These are phyloP conservation scores for Ophiodon elongatus DNA, from an alignment of 2,113 vertebrate genomes.

Conservation along the genomic window DNA sequence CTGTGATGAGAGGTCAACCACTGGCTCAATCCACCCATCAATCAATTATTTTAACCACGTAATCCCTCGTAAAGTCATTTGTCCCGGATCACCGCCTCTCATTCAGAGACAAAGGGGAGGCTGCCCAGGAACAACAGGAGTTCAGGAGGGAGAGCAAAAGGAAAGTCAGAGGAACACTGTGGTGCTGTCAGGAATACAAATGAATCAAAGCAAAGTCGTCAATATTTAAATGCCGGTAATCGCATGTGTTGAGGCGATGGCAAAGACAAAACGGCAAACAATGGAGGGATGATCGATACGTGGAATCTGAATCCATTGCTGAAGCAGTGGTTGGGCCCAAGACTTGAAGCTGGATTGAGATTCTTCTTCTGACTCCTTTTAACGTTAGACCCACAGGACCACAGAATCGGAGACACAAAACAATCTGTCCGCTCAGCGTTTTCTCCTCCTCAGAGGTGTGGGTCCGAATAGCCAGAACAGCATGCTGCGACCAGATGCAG, in stretches of 20 bases:
- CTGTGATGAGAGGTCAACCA: constrained; percentile 57
- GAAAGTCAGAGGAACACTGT: constrained; percentile 26
- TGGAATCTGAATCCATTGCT: constrained; percentile 26
- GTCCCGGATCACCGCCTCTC: constrained; percentile 34
- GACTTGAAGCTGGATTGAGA: constrained; percentile 20
- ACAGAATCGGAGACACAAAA: neutral
- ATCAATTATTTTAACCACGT: constrained; percentile 46
- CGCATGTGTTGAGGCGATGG: neutral
- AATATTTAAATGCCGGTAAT: constrained; percentile 25
- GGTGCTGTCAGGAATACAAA: constrained; percentile 9
- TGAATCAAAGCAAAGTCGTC: constrained; percentile 36
- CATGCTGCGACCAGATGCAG: too few relatives aligned
- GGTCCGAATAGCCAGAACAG: too few relatives aligned
- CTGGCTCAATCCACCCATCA: constrained; percentile 56
- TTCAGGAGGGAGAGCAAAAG: constrained; percentile 5
- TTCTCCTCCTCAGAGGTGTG: too few relatives aligned
- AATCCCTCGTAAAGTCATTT: constrained; percentile 65
- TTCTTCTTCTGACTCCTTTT: too few relatives aligned
- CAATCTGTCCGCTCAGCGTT: constrained; percentile 22
- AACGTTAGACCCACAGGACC: neutral
- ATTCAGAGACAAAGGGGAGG: neutral
- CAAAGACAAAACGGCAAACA: constrained; percentile 38
- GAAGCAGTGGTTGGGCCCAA: constrained; percentile 10
- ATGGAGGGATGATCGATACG: constrained; percentile 20
- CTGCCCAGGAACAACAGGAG: neutral